These are phyloP conservation scores for Epinotia bilunana DNA, from an alignment of 2,888 invertebrate species.

Conservation along the genomic window DNA sequence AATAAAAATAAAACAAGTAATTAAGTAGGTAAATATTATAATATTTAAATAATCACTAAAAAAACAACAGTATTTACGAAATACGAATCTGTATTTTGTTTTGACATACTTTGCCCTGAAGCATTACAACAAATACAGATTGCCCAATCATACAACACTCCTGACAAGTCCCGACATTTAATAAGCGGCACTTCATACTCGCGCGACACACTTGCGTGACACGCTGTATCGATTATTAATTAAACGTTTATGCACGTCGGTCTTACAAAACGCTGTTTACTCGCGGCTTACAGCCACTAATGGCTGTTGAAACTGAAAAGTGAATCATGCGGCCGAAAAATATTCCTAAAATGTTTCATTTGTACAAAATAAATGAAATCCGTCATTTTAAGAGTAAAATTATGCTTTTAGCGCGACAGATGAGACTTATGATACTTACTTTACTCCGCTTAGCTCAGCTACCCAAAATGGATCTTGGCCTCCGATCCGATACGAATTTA, in stretches of 20 bases:
- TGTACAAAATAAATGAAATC: constrained; percentile 1
- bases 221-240: constrained; percentile 40
- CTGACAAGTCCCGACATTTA: constrained; percentile 35
- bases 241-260: constrained; percentile 29
- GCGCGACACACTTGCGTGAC: constrained; percentile 27
- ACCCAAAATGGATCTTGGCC: neutral
- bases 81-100: neutral
- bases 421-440: neutral
- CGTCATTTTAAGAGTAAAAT: neutral
- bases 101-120: neutral
- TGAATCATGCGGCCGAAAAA: constrained; percentile 45
- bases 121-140: constrained; percentile 12
- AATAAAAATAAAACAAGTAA: too few species aligned
- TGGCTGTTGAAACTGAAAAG: constrained; percentile 49
- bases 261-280: constrained; percentile 47
- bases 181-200: constrained; percentile 43
- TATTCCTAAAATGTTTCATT: constrained; percentile 46
- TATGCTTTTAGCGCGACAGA: constrained; percentile 5
- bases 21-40: neutral
- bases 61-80: neutral
- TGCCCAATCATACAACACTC: constrained; percentile 20
- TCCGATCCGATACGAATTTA: neutral
- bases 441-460: neutral
- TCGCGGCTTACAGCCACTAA: constrained; percentile 50
- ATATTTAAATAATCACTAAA: neutral